Conservation (phyloP, 2,113 vertebrate species). For the Actinemys pallida region DNA sequence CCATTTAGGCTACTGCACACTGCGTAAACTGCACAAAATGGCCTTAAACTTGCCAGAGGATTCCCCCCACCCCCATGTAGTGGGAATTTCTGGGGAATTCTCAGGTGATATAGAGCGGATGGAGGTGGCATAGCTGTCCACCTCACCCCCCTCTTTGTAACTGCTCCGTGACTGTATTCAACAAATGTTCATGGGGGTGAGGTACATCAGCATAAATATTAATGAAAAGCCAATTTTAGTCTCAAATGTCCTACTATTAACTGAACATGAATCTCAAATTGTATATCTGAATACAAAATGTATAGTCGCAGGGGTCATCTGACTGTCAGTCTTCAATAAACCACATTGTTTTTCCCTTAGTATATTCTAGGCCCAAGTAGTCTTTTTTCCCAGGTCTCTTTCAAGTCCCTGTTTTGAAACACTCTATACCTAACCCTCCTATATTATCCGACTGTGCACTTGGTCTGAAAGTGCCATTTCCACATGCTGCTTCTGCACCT, state of each 20-base stretch:
- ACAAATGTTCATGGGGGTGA: neutral
- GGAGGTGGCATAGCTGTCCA: neutral
- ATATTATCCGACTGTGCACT: neutral
- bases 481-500: neutral
- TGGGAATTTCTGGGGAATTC: neutral
- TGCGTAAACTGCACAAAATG: neutral
- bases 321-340: neutral
- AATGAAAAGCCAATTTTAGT: neutral
- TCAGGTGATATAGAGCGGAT: neutral
- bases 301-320: neutral
- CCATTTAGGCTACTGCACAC: neutral
- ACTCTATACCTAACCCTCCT: accelerated
- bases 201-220: neutral
- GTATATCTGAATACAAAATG: neutral
- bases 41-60: neutral
- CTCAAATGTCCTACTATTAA: neutral
- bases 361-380: neutral
- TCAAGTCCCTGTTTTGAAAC: neutral
- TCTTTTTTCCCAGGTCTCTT: conserved; percentile 14
- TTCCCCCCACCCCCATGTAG: neutral
- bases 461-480: neutral
- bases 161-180: neutral
- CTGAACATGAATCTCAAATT: neutral
- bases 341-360: neutral
- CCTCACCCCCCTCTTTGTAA: neutral